These are phyloP conservation scores for Eristalis pertinax DNA, from an alignment of 2,888 invertebrate species.

Conservation along the genomic window DNA sequence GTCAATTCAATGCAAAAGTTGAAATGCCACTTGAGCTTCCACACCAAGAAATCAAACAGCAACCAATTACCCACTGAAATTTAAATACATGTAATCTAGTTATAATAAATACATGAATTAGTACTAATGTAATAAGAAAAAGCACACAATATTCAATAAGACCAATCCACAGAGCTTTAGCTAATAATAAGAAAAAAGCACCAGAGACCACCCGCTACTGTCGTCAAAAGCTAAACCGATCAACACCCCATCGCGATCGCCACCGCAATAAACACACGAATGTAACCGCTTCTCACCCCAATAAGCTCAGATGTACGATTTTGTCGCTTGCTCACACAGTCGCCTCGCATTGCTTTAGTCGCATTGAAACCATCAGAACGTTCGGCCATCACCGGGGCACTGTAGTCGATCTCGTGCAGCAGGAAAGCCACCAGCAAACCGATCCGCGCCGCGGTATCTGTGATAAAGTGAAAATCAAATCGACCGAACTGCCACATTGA, in stretches of 20 bases:
- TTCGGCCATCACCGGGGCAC: conserved; percentile 18
- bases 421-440: not conserved
- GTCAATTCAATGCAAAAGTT: no score
- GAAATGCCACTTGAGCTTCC: no score
- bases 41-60: no score
- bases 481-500: not conserved
- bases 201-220: not conserved
- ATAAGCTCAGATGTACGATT: not conserved
- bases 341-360: conserved; percentile 9
- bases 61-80: no score
- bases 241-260: not conserved
- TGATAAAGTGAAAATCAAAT: not conserved
- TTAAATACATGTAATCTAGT: no score
- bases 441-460: conserved; percentile 25
- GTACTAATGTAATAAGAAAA: not conserved
- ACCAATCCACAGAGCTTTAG: not conserved
- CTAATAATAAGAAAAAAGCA: not conserved
- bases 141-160: not conserved
- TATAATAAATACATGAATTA: not conserved
- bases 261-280: not conserved
- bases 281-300: not conserved
- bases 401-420: conserved; percentile 38
- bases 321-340: conserved; percentile 1
- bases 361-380: conserved; percentile 53
- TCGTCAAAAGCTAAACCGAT: not conserved